A percentile compares a stretch with the other conserved stretches of the same genome.
These are phyloP conservation scores for Platycheirus rosarum DNA, from an alignment of 2,888 invertebrate genomes.

Conservation along the genomic window DNA sequence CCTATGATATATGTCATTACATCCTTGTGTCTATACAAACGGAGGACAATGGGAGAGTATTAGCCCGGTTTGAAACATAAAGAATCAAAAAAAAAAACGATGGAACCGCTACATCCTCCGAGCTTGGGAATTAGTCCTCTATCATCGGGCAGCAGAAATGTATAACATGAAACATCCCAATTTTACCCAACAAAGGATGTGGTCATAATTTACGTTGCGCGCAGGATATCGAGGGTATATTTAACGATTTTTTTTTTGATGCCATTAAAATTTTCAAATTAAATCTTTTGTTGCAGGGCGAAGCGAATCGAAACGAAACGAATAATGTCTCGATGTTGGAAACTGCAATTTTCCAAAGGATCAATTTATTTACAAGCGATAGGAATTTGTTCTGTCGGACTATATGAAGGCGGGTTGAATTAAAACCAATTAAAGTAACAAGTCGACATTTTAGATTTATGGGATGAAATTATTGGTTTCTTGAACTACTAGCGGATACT, in stretches of 20 bases:
- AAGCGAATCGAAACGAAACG: slow-evolving; percentile 54
- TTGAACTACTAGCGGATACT: too few relatives aligned
- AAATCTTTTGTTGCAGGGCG: slow-evolving; percentile 66
- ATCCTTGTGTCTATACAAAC: neutral
- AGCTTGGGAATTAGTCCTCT: slow-evolving; percentile 45
- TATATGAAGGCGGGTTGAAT: slow-evolving; percentile 32
- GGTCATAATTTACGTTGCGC: slow-evolving; percentile 59
- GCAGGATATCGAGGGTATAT: slow-evolving; percentile 51
- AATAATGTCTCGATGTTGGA: slow-evolving; percentile 15
- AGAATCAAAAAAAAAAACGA: slow-evolving; percentile 5
- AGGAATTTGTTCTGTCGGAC: neutral
- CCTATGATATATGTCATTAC: neutral
- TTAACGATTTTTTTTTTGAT: slow-evolving; percentile 53
- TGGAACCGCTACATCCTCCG: slow-evolving; percentile 9
- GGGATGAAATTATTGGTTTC: slow-evolving; percentile 41
- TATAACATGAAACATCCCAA: slow-evolving; percentile 24
- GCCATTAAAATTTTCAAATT: slow-evolving; percentile 67
- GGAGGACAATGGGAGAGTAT: neutral
- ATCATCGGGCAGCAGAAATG: slow-evolving; percentile 3
- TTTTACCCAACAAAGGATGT: slow-evolving; percentile 38
- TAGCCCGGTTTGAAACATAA: slow-evolving; percentile 22
- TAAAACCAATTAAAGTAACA: slow-evolving; percentile 41
- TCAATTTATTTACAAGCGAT: slow-evolving; percentile 39
- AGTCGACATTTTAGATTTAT: slow-evolving; percentile 49
- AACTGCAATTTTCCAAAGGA: slow-evolving; percentile 59